These are phyloP conservation scores for Drosophila ercepeae DNA, from an alignment of 1,140 invertebrate species.

Conservation along the genomic window DNA sequence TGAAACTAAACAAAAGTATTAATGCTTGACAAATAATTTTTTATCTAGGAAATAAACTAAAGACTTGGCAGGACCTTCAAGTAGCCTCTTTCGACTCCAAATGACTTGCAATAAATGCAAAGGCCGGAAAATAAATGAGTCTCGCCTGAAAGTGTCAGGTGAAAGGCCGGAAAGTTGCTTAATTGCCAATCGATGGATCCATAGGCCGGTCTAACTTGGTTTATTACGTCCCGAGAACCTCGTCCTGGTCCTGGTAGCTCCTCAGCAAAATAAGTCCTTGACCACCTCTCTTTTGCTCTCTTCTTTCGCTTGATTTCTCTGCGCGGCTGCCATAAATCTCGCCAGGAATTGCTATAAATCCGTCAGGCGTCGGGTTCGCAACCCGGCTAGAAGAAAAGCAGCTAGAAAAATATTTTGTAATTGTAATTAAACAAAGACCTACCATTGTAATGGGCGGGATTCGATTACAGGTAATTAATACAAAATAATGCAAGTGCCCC, in stretches of 20 bases:
- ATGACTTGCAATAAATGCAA: not conserved
- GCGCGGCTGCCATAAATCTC: constrained; percentile 40
- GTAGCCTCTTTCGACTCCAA: not conserved
- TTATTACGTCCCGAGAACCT: not conserved
- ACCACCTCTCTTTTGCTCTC: constrained; percentile 8
- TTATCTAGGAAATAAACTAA: no score
- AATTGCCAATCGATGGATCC: constrained; percentile 2
- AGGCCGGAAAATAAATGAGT: not conserved
- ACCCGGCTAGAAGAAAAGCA: constrained; percentile 31
- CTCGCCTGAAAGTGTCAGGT: not conserved
- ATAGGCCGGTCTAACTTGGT: not conserved
- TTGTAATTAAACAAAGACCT: not conserved
- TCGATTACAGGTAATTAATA: not conserved
- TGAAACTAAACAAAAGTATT: no score
- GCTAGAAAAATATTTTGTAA: not conserved
- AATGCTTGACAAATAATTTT: no score
- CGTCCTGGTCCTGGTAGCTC: not conserved
- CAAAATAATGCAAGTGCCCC: no score
- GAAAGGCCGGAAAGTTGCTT: not conserved
- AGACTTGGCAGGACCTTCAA: no score
- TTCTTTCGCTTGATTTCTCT: constrained; percentile 13
- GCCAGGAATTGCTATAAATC: constrained; percentile 54
- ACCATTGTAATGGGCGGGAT: not conserved
- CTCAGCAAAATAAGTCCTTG: not conserved
- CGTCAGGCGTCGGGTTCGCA: constrained; percentile 39